These are phyloP conservation scores for Aethes cnicana DNA, from an alignment of 2,888 invertebrate genomes.

Conservation along the genomic window DNA sequence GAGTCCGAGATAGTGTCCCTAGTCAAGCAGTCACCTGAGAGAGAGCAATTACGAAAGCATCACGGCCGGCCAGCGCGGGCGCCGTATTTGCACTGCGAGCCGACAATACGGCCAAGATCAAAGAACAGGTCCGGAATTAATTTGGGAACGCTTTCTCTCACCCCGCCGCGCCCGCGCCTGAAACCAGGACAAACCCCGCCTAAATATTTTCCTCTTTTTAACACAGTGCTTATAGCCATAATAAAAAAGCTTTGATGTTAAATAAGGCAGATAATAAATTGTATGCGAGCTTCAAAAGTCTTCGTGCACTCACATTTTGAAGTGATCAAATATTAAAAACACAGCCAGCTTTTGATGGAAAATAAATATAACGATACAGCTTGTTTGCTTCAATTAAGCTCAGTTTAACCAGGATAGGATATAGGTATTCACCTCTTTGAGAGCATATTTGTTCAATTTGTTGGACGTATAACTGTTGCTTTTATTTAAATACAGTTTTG, in stretches of 20 bases:
- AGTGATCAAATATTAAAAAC: conserved; percentile 32
- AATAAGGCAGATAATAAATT: conserved; percentile 33
- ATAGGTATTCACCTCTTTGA: conserved; percentile 26
- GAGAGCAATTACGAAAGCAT: conserved; percentile 46
- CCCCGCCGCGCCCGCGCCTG: conserved; percentile 38
- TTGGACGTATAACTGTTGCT: background rate
- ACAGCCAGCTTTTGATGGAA: conserved; percentile 34
- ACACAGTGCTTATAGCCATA: conserved; percentile 41
- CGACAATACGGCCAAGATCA: conserved; percentile 71
- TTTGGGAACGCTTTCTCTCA: conserved; percentile 65
- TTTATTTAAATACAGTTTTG: too few relatives aligned
- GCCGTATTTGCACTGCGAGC: conserved; percentile 64
- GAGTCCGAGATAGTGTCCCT: too few relatives aligned
- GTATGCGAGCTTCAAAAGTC: conserved; percentile 28
- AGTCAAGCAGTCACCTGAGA: conserved; percentile 48
- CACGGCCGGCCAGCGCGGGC: conserved; percentile 37
- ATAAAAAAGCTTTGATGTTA: conserved; percentile 44
- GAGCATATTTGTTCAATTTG: conserved; percentile 18
- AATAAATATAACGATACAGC: conserved; percentile 32
- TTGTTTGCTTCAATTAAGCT: conserved; percentile 36
- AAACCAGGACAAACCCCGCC: conserved; percentile 49
- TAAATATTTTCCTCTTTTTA: conserved; percentile 54
- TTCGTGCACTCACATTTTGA: conserved; percentile 28
- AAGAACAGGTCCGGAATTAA: conserved; percentile 70
- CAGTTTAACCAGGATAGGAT: conserved; percentile 20